phyloP scores from a whole-genome alignment of 1,140 invertebrate species.

The Drosophila santomea region DNA sequence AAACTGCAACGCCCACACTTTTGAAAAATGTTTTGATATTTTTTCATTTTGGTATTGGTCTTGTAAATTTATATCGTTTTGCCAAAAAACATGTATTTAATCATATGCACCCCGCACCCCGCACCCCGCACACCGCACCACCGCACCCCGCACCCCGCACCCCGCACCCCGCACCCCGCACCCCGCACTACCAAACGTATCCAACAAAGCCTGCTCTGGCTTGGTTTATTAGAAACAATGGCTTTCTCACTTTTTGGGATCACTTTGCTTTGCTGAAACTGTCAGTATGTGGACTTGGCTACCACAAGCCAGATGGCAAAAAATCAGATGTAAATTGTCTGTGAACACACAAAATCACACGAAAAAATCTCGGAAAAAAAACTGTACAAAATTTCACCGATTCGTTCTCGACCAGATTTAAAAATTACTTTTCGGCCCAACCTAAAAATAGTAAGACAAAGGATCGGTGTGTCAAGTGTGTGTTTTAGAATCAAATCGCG shows the following conservation, averaged over 20 bases:
- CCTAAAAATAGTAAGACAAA: slow-evolving; percentile 2
- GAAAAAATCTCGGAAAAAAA: slow-evolving; percentile 56
- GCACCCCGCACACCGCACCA: too few species aligned
- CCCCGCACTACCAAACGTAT: too few species aligned
- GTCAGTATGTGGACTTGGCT: slow-evolving; percentile 25
- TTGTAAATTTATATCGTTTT: too few species aligned
- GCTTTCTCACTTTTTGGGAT: background rate
- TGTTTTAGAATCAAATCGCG: slow-evolving; percentile 13
- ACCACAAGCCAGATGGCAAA: background rate
- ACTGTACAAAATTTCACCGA: slow-evolving; percentile 25
- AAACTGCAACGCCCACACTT: too few species aligned
- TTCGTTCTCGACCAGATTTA: slow-evolving; percentile 3
- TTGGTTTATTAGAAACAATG: too few species aligned
- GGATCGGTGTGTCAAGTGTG: slow-evolving; percentile 6
- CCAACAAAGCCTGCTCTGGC: background rate
- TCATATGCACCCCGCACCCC: too few species aligned
- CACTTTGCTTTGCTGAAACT: slow-evolving; percentile 1
- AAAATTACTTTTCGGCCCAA: slow-evolving; percentile 25
- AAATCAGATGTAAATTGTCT: slow-evolving; percentile 45
- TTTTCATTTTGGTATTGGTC: too few species aligned
- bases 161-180: too few species aligned
- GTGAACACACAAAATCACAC: slow-evolving; percentile 45
- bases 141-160: too few species aligned
- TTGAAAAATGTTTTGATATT: too few species aligned
- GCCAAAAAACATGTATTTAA: too few species aligned